These are phyloP conservation scores for Xiphophorus hellerii DNA, from an alignment of 2,113 vertebrate species.

Conservation along the genomic window DNA sequence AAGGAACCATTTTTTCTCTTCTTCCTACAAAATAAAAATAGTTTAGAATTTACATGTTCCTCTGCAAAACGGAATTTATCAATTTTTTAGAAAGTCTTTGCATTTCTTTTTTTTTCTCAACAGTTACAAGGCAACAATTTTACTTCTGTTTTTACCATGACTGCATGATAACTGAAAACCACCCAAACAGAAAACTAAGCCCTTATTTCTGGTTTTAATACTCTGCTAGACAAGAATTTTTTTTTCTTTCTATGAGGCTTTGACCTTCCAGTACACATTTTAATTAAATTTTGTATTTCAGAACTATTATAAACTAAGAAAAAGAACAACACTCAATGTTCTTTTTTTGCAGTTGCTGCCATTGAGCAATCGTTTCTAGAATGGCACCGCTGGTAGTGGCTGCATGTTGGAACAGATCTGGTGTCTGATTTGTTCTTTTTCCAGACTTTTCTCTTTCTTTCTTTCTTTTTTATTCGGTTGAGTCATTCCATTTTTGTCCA, in stretches of 20 bases:
- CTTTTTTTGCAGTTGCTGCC: not conserved
- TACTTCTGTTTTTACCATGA: not conserved
- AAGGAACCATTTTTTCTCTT: not conserved
- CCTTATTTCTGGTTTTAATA: too few relatives aligned
- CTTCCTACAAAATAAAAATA: not conserved
- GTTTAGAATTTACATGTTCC: not conserved
- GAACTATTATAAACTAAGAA: not conserved
- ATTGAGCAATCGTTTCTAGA: not conserved
- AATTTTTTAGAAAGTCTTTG: not conserved
- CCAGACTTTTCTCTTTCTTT: too few relatives aligned
- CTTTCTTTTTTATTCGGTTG: too few relatives aligned
- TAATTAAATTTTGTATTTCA: not conserved
- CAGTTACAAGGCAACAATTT: not conserved
- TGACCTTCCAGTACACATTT: not conserved
- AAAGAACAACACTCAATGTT: not conserved
- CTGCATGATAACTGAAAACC: too few relatives aligned
- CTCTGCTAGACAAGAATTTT: too few relatives aligned
- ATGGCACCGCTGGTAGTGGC: too few relatives aligned
- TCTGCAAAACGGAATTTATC: not conserved
- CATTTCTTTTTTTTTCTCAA: too few relatives aligned
- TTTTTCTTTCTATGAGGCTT: not conserved
- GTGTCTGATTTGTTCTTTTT: too few relatives aligned
- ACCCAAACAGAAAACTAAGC: too few relatives aligned
- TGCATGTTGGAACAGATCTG: too few relatives aligned
- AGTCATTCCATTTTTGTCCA: too few relatives aligned